Percentiles rank a stretch among this genome's conserved stretches.
Conservation (phyloP, 92 coral and sea anemone genomes). For the Palythoa grandiflora region DNA sequence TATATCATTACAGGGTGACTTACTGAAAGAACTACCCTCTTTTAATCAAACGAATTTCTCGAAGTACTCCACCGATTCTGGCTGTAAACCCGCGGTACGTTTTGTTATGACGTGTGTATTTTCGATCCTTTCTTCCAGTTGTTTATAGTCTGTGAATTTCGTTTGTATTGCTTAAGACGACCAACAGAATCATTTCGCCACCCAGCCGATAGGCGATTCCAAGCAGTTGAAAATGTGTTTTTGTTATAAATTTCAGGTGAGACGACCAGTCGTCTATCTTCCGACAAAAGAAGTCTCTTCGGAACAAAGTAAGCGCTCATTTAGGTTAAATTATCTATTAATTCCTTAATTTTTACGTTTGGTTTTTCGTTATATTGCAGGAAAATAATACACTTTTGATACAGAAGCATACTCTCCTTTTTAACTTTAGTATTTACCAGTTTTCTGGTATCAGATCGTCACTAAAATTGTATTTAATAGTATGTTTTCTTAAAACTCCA, state of each 20-base stretch:
- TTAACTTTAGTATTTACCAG: not conserved
- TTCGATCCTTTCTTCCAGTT: not conserved
- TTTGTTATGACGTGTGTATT: constrained; percentile 11
- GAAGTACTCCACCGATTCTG: constrained; percentile 82
- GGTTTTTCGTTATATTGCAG: not conserved
- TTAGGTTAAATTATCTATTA: not conserved
- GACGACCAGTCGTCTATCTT: constrained; percentile 91
- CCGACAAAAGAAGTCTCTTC: constrained; percentile 90
- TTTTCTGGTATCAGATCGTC: not conserved
- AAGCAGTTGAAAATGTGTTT: not conserved
- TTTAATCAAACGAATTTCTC: constrained; percentile 95
- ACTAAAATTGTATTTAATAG: not conserved
- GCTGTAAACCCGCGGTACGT: constrained; percentile 89
- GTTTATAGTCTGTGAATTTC: constrained; percentile 7
- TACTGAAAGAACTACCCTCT: constrained; percentile 95
- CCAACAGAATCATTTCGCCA: not conserved
- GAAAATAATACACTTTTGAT: not conserved
- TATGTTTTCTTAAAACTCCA: not conserved
- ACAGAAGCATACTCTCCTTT: not conserved
- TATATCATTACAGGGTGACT: constrained; percentile 77
- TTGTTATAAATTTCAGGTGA: constrained; percentile 63
- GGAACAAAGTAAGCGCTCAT: constrained; percentile 77
- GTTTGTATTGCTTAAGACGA: not conserved
- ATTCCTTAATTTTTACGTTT: not conserved
- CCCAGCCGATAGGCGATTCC: not conserved